Conservation (phyloP, 2,113 vertebrate genomes). For the Hypomesus transpacificus region DNA sequence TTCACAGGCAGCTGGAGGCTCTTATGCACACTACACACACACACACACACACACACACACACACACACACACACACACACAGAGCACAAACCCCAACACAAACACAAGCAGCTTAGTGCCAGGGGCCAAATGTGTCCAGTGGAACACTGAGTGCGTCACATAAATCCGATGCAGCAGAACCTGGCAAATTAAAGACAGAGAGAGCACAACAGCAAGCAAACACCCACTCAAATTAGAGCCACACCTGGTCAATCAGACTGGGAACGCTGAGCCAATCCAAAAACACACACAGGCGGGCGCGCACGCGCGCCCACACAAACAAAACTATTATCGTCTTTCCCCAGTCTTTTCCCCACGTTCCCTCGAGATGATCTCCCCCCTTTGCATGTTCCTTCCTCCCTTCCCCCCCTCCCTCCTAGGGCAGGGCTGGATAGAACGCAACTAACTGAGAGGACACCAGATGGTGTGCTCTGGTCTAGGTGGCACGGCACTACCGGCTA, state of each 20-base stretch:
- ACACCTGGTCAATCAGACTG: slow-evolving; percentile 45
- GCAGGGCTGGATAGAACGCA: slow-evolving; percentile 63
- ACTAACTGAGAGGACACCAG: slow-evolving; percentile 62
- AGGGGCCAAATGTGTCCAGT: slow-evolving; percentile 57
- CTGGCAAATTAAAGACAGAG: slow-evolving; percentile 54
- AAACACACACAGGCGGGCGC: slow-evolving; percentile 23
- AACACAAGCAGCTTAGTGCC: slow-evolving; percentile 39
- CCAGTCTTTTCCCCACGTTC: slow-evolving; percentile 6
- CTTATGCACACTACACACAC: slow-evolving; percentile 35
- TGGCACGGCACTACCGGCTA: slow-evolving; percentile 65
- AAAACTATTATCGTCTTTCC: background rate
- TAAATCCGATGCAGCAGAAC: slow-evolving; percentile 51
- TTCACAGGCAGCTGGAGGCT: slow-evolving; percentile 54
- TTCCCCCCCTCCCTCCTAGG: slow-evolving; percentile 30
- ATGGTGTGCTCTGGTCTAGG: slow-evolving; percentile 67
- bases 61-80: slow-evolving; percentile 28
- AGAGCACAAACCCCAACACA: slow-evolving; percentile 47
- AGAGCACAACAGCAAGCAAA: slow-evolving; percentile 9
- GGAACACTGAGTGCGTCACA: slow-evolving; percentile 49
- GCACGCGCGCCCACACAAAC: slow-evolving; percentile 33
- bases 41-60: slow-evolving; percentile 37
- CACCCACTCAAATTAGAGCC: slow-evolving; percentile 47
- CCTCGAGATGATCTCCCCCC: slow-evolving; percentile 16
- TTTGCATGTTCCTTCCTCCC: slow-evolving; percentile 10
- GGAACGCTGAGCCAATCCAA: slow-evolving; percentile 26